Conservation (phyloP, 2,888 invertebrate genomes). For the Meteorus cinctellus region DNA sequence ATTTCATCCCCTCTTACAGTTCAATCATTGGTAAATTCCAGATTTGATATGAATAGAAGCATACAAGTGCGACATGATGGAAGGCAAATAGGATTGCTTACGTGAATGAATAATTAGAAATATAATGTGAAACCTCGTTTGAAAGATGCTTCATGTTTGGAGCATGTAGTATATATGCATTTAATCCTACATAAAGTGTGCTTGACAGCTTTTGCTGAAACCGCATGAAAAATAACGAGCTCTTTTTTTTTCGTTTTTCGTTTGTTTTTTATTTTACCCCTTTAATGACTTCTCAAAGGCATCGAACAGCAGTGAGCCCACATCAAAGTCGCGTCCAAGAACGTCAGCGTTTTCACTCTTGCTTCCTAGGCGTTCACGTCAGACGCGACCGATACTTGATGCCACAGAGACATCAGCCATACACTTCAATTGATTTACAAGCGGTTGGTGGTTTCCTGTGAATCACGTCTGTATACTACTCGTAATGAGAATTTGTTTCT, state of each 20-base stretch:
- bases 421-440: not conserved
- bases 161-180: not conserved
- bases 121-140: not conserved
- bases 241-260: constrained; percentile 6
- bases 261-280: not conserved
- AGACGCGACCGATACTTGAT: constrained; percentile 1
- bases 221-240: constrained; percentile 11
- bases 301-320: constrained; percentile 11
- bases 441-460: constrained; percentile 47
- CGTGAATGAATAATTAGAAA: constrained; percentile 25
- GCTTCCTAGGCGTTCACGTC: not conserved
- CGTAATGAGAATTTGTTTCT: too few relatives aligned
- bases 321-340: constrained; percentile 26
- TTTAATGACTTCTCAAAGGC: constrained; percentile 1
- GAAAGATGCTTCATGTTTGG: not conserved
- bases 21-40: not conserved
- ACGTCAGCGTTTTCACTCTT: constrained; percentile 10
- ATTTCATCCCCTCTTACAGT: not conserved
- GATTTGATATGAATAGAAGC: not conserved
- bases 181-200: not conserved
- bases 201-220: constrained; percentile 12
- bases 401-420: constrained; percentile 21
- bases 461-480: constrained; percentile 44
- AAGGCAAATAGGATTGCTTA: not conserved
- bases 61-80: not conserved